Base-by-base conservation (phyloP, 1,140 invertebrate species). In the Drosophila sp. region DNA sequence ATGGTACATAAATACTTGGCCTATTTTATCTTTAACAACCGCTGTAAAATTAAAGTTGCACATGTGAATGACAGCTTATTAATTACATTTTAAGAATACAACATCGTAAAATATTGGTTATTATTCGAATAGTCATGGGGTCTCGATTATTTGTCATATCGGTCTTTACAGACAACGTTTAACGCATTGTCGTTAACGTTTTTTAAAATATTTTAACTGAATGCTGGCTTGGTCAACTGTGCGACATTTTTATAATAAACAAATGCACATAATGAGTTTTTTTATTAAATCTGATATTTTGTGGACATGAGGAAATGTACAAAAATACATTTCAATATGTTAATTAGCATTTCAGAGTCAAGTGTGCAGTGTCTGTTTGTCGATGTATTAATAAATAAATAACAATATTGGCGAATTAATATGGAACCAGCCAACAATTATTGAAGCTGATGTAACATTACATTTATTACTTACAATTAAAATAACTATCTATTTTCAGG, bases 191-290 rank as follows among this genome's bases (percentile, higher is more conserved):
- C 27, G 27, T 50, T 50, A 50, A 50, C 14, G 14, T 29, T 29
- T 50, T 50, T 21, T 21, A 2, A 21, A 50, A 32, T 50, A 50
- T 50, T 50, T 50, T 50, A 50, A 50, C 25, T 27, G n/a, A 50
- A 50, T 13, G 46, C 25, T 25, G 25, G 46, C 7, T 14, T 50
- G 46, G 25, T 32, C n/a, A 50, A 50, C 46, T 53, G 50, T 14
- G 14, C 46, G 29, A 25, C n/a, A 61, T 36, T 59, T 59, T 59
- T 2, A 40, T 27, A 61, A 45, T 58, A 58, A 58, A 38, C 27
- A 61, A n/a, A 27, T 27, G 25, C 9, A 25, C 45, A 21, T 61
- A 48, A 61, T 61, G 58, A 18, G 16, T 38, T 61, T 61, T 61
- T 48, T 61, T 61, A 38, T 59, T 4, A 14, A 18, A 59, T 46